Base-by-base conservation (phyloP, 1,140 invertebrate species). In the Marisa cornuarietis region DNA sequence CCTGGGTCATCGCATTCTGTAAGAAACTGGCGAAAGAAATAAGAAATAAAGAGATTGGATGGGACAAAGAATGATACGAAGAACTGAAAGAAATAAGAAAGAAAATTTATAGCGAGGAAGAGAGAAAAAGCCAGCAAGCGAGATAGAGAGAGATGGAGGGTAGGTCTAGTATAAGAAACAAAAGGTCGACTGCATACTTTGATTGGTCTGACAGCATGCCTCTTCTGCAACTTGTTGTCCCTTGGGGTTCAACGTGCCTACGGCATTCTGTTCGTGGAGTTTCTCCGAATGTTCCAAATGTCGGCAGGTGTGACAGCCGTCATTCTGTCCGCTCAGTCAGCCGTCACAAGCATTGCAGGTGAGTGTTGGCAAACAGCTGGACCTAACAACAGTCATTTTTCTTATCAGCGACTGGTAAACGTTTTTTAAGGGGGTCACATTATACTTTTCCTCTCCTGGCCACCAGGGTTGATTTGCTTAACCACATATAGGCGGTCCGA, bases 211-310 rank as follows among this genome's bases (percentile, higher is more conserved):
- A 42, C 78, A 80, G 79, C 79, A 16, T 54, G 61, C 51, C 42
- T 80, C 26, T 66, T 51, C 18, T 51, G 20, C 72, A 66, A 65
- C 62, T 16, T 75, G 22, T 14, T 80, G 18, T 68, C 26, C n/a
- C 72, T 76, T 51, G 79, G 79, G n/a, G 52, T 69, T 52, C 61
- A 61, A 51, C 49, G 74, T 14, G 63, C 79, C 22, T 63, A 76
- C 61, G 79, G 79, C 9, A 49, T 80, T 22, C 66, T 80, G 52
- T 80, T 80, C 42, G 73, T 80, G 3, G 79, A 80, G 58, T 80
- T 80, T 49, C 79, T 80, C 6, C 22, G 69, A 49, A 13, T 71
- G 31, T 80, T 68, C 52, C 49, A 76, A 24, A 51, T 74, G 20
- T 75, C 79, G 42, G 74, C 68, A 2, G 65, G 72, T 20, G 24